Conservation (phyloP, 1,140 invertebrate genomes). For the Capitella teleta region DNA sequence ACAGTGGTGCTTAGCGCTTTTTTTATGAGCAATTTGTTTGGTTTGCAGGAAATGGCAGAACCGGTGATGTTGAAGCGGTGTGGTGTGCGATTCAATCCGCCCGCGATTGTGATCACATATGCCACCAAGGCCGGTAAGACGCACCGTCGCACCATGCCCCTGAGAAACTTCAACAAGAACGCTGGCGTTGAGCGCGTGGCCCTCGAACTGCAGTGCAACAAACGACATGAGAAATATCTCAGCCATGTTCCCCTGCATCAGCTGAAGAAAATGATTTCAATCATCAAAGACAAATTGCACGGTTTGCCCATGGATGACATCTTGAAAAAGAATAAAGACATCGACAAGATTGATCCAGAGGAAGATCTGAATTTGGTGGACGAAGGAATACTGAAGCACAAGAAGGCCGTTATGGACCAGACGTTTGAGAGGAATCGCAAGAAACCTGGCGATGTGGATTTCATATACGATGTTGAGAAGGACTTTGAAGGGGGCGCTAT, state of each 20-base stretch:
- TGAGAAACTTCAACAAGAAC: constrained; percentile 33
- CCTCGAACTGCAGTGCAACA: constrained; percentile 21
- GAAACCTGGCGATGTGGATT: constrained; percentile 41
- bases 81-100: constrained; percentile 38
- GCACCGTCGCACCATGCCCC: constrained; percentile 35
- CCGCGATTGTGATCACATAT: constrained; percentile 36
- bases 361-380: constrained; percentile 46
- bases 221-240: constrained; percentile 28
- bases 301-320: constrained; percentile 36
- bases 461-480: constrained; percentile 42
- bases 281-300: constrained; percentile 29
- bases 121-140: constrained; percentile 23
- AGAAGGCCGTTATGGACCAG: constrained; percentile 44
- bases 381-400: constrained; percentile 34
- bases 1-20: no score
- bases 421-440: constrained; percentile 41
- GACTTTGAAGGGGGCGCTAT: constrained; percentile 30
- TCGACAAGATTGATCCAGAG: constrained; percentile 37
- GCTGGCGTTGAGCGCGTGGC: constrained; percentile 22
- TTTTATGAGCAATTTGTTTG: no score
- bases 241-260: constrained; percentile 24
- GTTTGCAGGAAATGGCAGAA: no score
- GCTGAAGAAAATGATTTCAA: constrained; percentile 27
- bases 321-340: constrained; percentile 26
- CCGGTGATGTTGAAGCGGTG: constrained; percentile 21